A percentile compares a stretch with the other conserved stretches of the same genome.
These are phyloP conservation scores for Acholoe squamosa DNA, from an alignment of 2,888 invertebrate species.

Conservation along the genomic window DNA sequence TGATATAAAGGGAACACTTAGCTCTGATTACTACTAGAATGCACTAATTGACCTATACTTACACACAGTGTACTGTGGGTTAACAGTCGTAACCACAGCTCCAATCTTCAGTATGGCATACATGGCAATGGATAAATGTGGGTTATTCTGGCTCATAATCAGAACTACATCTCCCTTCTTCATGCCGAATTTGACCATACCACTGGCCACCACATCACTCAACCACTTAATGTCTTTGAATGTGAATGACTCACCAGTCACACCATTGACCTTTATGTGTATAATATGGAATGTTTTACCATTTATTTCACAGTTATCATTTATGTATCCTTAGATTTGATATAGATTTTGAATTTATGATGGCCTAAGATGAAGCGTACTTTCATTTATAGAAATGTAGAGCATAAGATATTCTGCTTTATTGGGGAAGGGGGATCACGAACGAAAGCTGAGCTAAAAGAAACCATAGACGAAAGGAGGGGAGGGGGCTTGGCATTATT, in stretches of 20 bases:
- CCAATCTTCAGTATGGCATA: slow-evolving; percentile 3
- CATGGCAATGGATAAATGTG: neutral
- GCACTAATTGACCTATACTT: neutral
- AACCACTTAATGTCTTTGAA: neutral
- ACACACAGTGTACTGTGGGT: slow-evolving; percentile 32
- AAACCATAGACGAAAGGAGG: too few species aligned
- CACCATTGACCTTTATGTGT: neutral
- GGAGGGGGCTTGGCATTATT: too few species aligned
- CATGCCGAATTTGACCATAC: neutral
- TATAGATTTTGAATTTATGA: too few species aligned
- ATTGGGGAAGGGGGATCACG: too few species aligned
- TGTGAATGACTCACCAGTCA: slow-evolving; percentile 1
- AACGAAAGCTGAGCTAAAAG: too few species aligned
- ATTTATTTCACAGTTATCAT: too few species aligned
- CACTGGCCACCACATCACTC: slow-evolving; percentile 15
- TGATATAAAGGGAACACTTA: too few species aligned
- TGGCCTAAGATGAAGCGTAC: too few species aligned
- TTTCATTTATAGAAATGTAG: too few species aligned
- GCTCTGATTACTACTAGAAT: too few species aligned
- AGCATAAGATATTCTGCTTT: too few species aligned
- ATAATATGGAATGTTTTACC: neutral
- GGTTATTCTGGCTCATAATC: slow-evolving; percentile 11
- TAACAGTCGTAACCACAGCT: slow-evolving; percentile 27
- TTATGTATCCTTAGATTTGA: too few species aligned
- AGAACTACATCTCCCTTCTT: slow-evolving; percentile 23